Conservation (phyloP, 2,113 vertebrate genomes). For the Trachemys scripta region DNA sequence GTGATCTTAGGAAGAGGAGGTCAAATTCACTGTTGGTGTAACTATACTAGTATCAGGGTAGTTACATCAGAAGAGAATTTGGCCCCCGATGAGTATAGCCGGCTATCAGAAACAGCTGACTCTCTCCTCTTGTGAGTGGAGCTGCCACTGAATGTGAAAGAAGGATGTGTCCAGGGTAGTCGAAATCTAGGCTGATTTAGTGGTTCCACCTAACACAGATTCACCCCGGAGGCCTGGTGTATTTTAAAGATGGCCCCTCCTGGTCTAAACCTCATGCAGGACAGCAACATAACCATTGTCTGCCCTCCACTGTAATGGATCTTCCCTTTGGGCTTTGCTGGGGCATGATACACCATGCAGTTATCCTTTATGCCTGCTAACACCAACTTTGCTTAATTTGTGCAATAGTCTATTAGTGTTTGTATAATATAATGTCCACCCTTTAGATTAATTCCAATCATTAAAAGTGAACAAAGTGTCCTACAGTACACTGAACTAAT, state of each 20-base stretch:
- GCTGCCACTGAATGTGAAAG: not conserved
- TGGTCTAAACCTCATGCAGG: not conserved
- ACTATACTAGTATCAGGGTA: not conserved
- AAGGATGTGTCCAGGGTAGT: not conserved
- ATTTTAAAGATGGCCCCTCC: not conserved
- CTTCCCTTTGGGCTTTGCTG: not conserved
- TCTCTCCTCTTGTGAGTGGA: not conserved
- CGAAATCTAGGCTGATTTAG: not conserved
- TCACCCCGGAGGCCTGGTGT: not conserved
- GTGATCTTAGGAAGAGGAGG: not conserved
- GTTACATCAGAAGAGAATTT: not conserved
- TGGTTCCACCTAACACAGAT: not conserved
- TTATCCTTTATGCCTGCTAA: not conserved
- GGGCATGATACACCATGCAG: not conserved
- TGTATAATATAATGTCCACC: not conserved
- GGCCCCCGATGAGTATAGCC: not conserved
- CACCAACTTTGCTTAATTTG: not conserved
- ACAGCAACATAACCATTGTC: not conserved
- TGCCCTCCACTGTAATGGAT: not conserved
- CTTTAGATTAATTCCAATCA: not conserved
- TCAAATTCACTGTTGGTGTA: not conserved
- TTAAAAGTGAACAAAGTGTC: not conserved
- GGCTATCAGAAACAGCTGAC: not conserved
- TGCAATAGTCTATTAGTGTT: not conserved
- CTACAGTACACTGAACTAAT: fast-evolving